These are phyloP conservation scores for Dinomys branickii DNA, from an alignment of 2,113 vertebrate genomes.

Conservation along the genomic window DNA sequence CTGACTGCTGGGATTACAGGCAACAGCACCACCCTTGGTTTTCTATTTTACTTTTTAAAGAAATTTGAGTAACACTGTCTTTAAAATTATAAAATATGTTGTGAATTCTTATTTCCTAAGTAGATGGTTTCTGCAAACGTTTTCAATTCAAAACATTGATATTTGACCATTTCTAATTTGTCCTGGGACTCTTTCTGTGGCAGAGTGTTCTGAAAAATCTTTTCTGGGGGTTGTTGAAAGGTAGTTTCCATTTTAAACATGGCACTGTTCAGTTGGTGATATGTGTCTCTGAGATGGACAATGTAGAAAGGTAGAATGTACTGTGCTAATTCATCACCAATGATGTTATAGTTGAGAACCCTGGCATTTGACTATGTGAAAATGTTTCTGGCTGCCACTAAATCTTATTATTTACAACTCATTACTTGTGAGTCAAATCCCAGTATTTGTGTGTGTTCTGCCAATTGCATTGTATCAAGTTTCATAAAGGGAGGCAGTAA, in stretches of 20 bases:
- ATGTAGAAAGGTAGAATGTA: not conserved
- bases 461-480: slow-evolving; percentile 71
- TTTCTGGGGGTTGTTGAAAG: not conserved
- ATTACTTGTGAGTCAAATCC: slow-evolving; percentile 65
- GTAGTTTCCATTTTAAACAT: not conserved
- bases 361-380: slow-evolving; percentile 56
- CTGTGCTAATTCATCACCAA: not conserved
- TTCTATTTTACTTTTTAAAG: not conserved
- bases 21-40: too few species aligned
- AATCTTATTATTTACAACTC: slow-evolving; percentile 71
- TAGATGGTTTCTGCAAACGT: slow-evolving; percentile 12
- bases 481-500: slow-evolving; percentile 74
- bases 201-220: not conserved
- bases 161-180: not conserved
- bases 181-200: not conserved
- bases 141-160: not conserved
- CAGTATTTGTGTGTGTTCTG: slow-evolving; percentile 42
- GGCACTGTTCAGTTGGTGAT: not conserved
- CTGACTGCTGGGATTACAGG: not conserved
- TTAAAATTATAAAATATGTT: not conserved
- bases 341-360: slow-evolving; percentile 24
- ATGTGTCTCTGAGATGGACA: not conserved
- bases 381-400: slow-evolving; percentile 57
- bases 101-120: not conserved
- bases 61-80: not conserved